Conservation (phyloP, 1,140 invertebrate genomes). For the Globodera rostochiensis region DNA sequence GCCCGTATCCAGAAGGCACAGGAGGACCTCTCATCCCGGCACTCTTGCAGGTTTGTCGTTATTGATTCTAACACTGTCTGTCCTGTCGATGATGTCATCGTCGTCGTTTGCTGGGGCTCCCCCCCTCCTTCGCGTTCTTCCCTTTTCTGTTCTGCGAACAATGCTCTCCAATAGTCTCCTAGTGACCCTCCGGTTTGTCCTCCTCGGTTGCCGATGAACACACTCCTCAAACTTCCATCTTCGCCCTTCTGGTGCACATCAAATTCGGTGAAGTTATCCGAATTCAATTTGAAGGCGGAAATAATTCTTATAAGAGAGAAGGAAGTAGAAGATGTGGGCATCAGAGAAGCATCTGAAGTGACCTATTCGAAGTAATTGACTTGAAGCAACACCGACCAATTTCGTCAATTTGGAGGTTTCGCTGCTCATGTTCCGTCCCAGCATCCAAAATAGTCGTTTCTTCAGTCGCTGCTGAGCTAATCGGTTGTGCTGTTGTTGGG, state of each 20-base stretch:
- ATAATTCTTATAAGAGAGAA: background rate
- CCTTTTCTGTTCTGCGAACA: background rate
- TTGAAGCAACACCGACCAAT: background rate
- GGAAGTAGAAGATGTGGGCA: background rate
- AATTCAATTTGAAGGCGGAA: background rate
- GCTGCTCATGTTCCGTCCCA: background rate
- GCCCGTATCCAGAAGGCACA: constrained; percentile 40
- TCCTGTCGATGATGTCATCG: background rate
- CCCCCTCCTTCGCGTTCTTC: background rate
- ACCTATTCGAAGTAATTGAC: background rate
- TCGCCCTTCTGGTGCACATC: background rate
- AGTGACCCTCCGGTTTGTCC: background rate
- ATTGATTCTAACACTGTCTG: background rate
- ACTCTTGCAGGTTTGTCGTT: constrained; percentile 15
- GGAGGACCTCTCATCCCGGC: constrained; percentile 30
- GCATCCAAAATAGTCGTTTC: background rate
- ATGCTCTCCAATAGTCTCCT: background rate
- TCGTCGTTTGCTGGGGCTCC: background rate
- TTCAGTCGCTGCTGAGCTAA: background rate
- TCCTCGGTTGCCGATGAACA: background rate
- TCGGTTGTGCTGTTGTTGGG: too few relatives aligned
- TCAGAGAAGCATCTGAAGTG: background rate
- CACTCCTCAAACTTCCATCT: background rate
- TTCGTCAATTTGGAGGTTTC: constrained; percentile 3
- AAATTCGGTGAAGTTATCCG: background rate